Evolutionary conservation across 2,113 vertebrate genomes (phyloP).

Genomic region (Vidua macroura): DNA sequence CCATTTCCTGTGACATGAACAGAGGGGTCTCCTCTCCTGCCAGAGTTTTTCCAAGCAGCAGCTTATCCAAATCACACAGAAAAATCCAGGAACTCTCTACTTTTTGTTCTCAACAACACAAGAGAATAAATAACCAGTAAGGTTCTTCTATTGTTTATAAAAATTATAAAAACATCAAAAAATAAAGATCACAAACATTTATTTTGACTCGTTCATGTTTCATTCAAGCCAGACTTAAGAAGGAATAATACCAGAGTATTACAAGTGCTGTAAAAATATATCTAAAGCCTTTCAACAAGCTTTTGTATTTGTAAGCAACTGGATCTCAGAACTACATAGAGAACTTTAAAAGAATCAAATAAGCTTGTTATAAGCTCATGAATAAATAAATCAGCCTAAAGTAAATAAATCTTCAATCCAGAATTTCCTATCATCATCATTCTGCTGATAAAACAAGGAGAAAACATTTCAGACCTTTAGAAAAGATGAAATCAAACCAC

Average conservation of each 20-base stretch:
- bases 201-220: neutral
- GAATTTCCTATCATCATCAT: neutral
- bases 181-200: neutral
- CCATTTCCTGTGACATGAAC: neutral
- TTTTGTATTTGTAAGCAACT: constrained; percentile 21
- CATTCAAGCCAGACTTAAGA: neutral
- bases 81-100: neutral
- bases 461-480: neutral
- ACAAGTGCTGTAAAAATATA: neutral
- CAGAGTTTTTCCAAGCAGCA: neutral
- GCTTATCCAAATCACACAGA: neutral
- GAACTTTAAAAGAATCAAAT: neutral
- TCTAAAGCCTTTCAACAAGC: neutral
- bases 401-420: neutral
- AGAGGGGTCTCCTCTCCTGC: neutral
- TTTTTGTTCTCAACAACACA: neutral
- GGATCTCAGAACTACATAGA: neutral
- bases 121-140: neutral
- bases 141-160: neutral
- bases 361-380: neutral
- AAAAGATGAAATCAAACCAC: constrained; percentile 14
- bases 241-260: neutral
- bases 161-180: neutral
- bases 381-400: neutral
- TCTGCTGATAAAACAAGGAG: neutral